Base-by-base conservation (phyloP, 2,888 invertebrate species). In the Mythimna pallens region DNA sequence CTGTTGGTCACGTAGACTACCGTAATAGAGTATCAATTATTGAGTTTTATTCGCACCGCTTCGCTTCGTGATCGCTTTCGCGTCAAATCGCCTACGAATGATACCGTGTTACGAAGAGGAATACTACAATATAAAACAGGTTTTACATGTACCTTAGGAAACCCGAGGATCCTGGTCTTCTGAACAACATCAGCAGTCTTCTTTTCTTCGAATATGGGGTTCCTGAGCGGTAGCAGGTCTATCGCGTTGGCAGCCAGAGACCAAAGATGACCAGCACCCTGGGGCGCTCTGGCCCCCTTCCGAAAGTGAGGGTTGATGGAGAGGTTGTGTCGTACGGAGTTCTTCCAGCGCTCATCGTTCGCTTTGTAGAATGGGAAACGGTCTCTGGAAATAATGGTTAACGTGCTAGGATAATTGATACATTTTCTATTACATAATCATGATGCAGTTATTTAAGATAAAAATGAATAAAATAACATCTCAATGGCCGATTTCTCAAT, bases 341-440 rank as follows among this genome's bases (percentile, higher is more conserved):
- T 99, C 94, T 99, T 99, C 99, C 99, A 99, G 87, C 98, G 97
- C 91, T 99, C 99, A 87, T 99, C 99, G 89, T 98, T 98, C 57
- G 98, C 98, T 91, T 98, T 98, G 96, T 98, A 99, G 92, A 97
- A 99, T 0, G 98, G 98, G 93, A 98, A 99, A 76, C 98, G 98
- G 89, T 98, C 98, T 6, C 99, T 99, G 95, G 86, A 96, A 61
- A n/a, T 5, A 34, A 58, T 12, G 34, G 20, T 20, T 3, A 1
- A 34, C 17, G 4, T 57, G 17, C 8, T 55, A 17, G 25, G 2
- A 57, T 57, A n/a, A n/a, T n/a, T n/a, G 8, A 17, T 30, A 57
- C 57, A 17, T 54, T 12, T 6, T 6, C 5, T 8, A n/a, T 50
- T n/a, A 47, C 17, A 47, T 47, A 17, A 47, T 4, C 7, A 5